Evolutionary conservation across 1,140 invertebrate genomes (phyloP).

Genomic region (Triops longicaudatus): DNA sequence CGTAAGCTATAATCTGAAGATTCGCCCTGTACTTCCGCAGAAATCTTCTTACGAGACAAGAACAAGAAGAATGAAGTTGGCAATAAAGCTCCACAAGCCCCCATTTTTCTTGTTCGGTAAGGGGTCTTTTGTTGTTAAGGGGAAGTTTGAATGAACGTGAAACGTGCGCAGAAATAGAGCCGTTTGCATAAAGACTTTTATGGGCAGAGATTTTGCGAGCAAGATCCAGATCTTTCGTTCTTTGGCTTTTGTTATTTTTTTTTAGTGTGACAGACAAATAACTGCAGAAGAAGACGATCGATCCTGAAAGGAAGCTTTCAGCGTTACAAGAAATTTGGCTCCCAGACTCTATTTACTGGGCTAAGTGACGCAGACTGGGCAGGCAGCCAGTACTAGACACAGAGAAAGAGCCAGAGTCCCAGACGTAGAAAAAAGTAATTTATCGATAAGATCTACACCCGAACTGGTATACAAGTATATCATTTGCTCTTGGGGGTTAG

Average conservation of each 20-base stretch:
- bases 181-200: not conserved
- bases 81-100: not conserved
- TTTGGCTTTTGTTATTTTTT: not conserved
- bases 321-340: not conserved
- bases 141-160: not conserved
- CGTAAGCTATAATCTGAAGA: constrained; percentile 12
- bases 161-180: not conserved
- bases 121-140: not conserved
- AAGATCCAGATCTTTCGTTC: not conserved
- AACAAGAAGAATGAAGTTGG: not conserved
- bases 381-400: not conserved
- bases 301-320: not conserved
- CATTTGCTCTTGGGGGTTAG: not conserved
- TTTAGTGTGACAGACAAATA: not conserved
- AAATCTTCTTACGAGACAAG: constrained; percentile 8
- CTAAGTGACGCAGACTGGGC: constrained; percentile 5
- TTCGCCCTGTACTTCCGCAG: not conserved
- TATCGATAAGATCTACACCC: not conserved
- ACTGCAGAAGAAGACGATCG: not conserved
- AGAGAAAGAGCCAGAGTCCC: not conserved
- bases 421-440: not conserved
- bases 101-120: not conserved
- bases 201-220: not conserved
- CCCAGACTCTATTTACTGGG: constrained; percentile 1
- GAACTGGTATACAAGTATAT: not conserved